These are phyloP conservation scores for Thalpophila matura DNA, from an alignment of 2,888 invertebrate genomes.

Conservation along the genomic window DNA sequence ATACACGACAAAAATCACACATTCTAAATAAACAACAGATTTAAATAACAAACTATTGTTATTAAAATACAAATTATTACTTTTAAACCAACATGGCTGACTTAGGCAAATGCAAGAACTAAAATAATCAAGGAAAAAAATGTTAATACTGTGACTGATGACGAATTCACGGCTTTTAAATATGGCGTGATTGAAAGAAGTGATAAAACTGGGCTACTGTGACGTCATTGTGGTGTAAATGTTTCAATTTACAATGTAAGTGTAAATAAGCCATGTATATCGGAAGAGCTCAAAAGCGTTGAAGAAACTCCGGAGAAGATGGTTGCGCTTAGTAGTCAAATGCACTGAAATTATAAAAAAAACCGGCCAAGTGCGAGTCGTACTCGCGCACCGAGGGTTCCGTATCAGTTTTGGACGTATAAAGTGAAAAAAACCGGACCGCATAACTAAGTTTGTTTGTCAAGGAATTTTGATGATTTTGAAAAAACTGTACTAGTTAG, in stretches of 20 bases:
- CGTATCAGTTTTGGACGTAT: too few relatives aligned
- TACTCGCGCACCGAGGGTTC: too few relatives aligned
- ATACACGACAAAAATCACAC: slow-evolving; percentile 46
- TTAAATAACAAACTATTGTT: slow-evolving; percentile 5
- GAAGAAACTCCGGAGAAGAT: too few relatives aligned
- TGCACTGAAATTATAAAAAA: too few relatives aligned
- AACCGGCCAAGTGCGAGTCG: too few relatives aligned
- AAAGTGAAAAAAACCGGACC: too few relatives aligned
- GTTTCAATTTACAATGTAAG: slow-evolving; percentile 9
- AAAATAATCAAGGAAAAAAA: slow-evolving; percentile 41
- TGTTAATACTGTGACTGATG: slow-evolving; percentile 54
- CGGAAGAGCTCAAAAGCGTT: too few relatives aligned
- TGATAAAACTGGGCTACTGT: slow-evolving; percentile 36
- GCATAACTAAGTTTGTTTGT: too few relatives aligned
- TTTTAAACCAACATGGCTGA: slow-evolving; percentile 36
- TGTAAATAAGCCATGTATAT: too few relatives aligned
- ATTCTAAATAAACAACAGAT: slow-evolving; percentile 29
- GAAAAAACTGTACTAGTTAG: too few relatives aligned
- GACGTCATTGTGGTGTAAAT: slow-evolving; percentile 26
- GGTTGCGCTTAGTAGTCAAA: too few relatives aligned
- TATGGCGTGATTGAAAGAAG: slow-evolving; percentile 47
- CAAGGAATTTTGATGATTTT: too few relatives aligned
- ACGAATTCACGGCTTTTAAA: slow-evolving; percentile 51
- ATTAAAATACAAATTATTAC: slow-evolving; percentile 6
- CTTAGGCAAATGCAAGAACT: slow-evolving; percentile 26